phyloP scores from a whole-genome alignment of 23 tunicate genomes.

The Ascidia mentula region DNA sequence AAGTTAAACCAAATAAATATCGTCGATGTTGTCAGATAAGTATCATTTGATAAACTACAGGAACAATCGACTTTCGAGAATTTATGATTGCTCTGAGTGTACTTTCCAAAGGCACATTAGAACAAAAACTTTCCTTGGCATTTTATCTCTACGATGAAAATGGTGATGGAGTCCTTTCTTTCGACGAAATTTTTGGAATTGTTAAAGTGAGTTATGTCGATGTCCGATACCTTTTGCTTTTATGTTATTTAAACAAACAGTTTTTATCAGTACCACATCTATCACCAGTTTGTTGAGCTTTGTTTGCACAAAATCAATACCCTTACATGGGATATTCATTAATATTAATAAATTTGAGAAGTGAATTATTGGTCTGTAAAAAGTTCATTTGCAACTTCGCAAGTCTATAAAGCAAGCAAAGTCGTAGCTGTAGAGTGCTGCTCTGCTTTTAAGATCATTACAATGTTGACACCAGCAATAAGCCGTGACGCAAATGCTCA shows the following conservation, averaged over 20 bases:
- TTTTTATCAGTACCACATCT: neutral
- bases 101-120: slow-evolving; percentile 68
- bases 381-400: no score
- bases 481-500: no score
- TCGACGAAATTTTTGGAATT: slow-evolving; percentile 58
- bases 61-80: slow-evolving; percentile 90
- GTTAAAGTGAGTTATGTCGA: slow-evolving; percentile 44
- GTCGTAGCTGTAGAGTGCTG: no score
- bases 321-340: neutral
- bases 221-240: neutral
- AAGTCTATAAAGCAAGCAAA: no score
- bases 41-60: no score
- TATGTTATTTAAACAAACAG: neutral
- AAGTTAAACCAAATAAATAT: no score
- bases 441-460: no score
- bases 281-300: neutral
- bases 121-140: slow-evolving; percentile 74
- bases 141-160: slow-evolving; percentile 84
- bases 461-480: no score
- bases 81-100: slow-evolving; percentile 82
- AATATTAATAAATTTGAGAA: no score
- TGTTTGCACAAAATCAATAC: neutral
- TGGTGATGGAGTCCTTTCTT: slow-evolving; percentile 78
- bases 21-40: no score
- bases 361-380: no score